These are phyloP conservation scores for Rhabdomys pumilio DNA, from an alignment of 2,797 vertebrate species.

Conservation along the genomic window DNA sequence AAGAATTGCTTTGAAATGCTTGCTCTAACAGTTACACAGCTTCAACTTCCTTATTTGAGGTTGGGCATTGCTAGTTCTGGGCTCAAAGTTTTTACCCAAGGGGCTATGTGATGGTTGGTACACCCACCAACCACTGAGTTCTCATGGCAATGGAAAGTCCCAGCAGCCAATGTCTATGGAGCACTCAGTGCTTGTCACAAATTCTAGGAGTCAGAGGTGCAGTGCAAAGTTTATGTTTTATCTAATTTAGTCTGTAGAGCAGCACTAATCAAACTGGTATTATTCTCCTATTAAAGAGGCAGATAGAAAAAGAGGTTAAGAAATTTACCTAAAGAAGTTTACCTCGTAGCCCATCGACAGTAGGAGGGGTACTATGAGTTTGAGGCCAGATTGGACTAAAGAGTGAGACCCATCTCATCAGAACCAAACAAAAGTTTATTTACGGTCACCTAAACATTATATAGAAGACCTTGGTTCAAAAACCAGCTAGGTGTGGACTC, in stretches of 20 bases:
- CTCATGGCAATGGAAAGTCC: constrained; percentile 19
- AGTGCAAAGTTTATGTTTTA: neutral
- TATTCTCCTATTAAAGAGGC: neutral
- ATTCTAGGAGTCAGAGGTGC: rapidly evolving
- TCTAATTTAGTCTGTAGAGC: neutral
- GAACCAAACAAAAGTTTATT: neutral
- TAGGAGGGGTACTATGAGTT: neutral
- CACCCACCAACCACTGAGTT: constrained; percentile 35
- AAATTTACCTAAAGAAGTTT: neutral
- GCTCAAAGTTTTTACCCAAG: constrained; percentile 72
- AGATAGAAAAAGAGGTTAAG: constrained; percentile 1
- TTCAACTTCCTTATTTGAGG: constrained; percentile 78
- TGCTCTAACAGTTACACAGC: constrained; percentile 81
- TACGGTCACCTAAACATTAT: neutral
- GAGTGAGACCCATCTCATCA: neutral
- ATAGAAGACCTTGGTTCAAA: neutral
- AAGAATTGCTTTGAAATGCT: constrained; percentile 89
- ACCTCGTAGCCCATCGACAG: neutral
- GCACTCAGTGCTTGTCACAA: neutral
- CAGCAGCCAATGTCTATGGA: neutral
- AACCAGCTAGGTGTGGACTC: neutral
- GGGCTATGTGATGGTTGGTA: constrained; percentile 38
- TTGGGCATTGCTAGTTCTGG: constrained; percentile 70
- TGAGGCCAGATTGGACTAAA: neutral
- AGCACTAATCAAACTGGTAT: neutral